Base-by-base conservation (phyloP, 2,888 invertebrate species). In the Metopia argyrocephala region DNA sequence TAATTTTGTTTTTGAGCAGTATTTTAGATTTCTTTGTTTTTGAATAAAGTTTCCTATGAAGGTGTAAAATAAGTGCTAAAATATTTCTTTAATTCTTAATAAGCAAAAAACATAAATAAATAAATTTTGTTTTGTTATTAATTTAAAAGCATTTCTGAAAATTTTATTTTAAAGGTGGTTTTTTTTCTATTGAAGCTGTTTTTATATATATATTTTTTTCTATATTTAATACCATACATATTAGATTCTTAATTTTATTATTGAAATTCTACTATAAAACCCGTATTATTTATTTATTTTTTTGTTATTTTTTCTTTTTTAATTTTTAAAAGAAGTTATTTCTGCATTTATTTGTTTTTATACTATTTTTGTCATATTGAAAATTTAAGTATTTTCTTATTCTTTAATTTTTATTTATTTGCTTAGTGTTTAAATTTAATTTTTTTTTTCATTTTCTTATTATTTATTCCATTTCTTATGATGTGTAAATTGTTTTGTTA, bases 211-310 rank as follows among this genome's bases (percentile, higher is more conserved):
- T 27, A n/a, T 23, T 31, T 21, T 21, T 57, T 66, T 25, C 9
- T 12, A 38, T 12, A 2, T 12, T 38, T n/a, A n/a, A n/a, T n/a
- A n/a, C n/a, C n/a, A n/a, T n/a, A n/a, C 12, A 3, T 21, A 25
- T 28, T 20, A 50, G 23, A 4, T 45, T 48, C 21, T 57, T 57
- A 20, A 2, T 38, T n/a, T 38, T 31, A 18, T 52, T n/a, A n/a
- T 62, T 62, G 56, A 69, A 70, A 56, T 76, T 50, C 57, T 76
- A 64, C 56, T 57, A 27, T 64, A 57, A 64, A 69, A 38, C 69
- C 76, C 65, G 70, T 70, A 65, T 59, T 59, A 50, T 50, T 64
- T 57, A 54, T 64, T n/a, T 31, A 6, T 25, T 61, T 20, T 59
- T 18, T 45, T 56, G 54, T 45, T 46, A 18, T 6, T 50, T 65